These are phyloP conservation scores for Arctopsyche grandis DNA, from an alignment of 1,140 invertebrate genomes.

Conservation along the genomic window DNA sequence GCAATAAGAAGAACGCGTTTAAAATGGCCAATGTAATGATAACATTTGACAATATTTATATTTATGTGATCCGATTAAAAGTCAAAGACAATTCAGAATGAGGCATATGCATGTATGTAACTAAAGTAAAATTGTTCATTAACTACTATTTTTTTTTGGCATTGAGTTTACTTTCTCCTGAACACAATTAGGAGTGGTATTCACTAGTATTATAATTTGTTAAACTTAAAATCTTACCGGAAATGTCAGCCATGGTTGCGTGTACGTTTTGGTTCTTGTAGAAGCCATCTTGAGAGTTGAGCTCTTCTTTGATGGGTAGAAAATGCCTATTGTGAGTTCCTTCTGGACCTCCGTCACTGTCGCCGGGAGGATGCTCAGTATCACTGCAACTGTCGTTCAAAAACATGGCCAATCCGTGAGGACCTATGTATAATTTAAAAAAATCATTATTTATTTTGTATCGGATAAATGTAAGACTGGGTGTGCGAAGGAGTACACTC, in stretches of 20 bases:
- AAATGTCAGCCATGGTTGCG: slow-evolving; percentile 35
- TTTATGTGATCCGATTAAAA: neutral
- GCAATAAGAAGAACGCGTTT: slow-evolving; percentile 57
- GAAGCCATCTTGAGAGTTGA: slow-evolving; percentile 52
- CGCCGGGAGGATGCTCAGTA: slow-evolving; percentile 59
- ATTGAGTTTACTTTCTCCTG: too few species aligned
- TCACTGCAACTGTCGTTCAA: slow-evolving; percentile 66
- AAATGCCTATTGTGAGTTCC: slow-evolving; percentile 59
- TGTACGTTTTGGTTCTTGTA: slow-evolving; percentile 41
- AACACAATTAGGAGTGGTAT: too few species aligned
- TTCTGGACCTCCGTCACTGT: slow-evolving; percentile 41
- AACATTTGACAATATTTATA: too few species aligned
- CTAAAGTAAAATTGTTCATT: neutral
- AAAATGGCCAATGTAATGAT: too few species aligned
- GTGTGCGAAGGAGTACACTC: too few species aligned
- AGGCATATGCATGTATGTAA: neutral
- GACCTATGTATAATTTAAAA: slow-evolving; percentile 58
- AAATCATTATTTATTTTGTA: too few species aligned
- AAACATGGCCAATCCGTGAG: slow-evolving; percentile 56
- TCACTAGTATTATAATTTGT: too few species aligned
- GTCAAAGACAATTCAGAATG: neutral
- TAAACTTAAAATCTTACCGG: slow-evolving; percentile 56
- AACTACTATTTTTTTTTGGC: neutral
- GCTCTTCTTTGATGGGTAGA: slow-evolving; percentile 59
- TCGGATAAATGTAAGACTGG: too few species aligned